Base-by-base conservation (phyloP, 2,797 vertebrate genomes). In the Vipera latastei region DNA sequence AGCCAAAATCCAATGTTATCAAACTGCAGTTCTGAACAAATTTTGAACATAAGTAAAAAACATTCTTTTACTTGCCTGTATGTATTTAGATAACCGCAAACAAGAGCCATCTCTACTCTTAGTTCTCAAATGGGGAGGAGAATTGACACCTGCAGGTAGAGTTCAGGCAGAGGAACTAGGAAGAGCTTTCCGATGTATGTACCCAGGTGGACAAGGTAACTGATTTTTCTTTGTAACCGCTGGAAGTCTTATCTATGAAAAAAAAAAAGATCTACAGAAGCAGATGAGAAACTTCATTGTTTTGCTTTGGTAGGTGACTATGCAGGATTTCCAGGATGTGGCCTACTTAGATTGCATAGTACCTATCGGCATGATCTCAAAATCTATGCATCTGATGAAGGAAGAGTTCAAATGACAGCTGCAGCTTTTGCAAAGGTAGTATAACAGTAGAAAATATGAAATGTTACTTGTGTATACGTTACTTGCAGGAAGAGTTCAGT, bases 91-190 rank as follows among this genome's bases (percentile, higher is more conserved):
- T 73, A 98, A 97, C 86, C 97, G 97, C 93, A 98, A 98, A 97
- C 97, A 98, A 28, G 98, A 98, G 85, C 98, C 98, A 0, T 98
- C 98, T 18, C 97, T 99, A 61, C 97, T 99, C 90, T 96, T 99
- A 95, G 98, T 99, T 96, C 93, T 99, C 86, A 99, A 99, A 95
- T 99, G 98, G 98, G 98, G 98, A 96, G 98, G 98, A 95, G 98
- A 99, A 95, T 90, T 99, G 94, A 99, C 98, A 8, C 98, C 98
- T 90, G 98, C 98, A 32, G 98, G 98, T 95, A 97, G 98, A 90
- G 98, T 99, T 38, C 98, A 99, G 96, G 98, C 98, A 12, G 98
- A 99, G 92, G 98, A 99, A 94, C 98, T 99, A 92, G 98, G 98
- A 93, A 97, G 98, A 94, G 98, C 98, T 91, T 99, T 99, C 95